phyloP scores from a whole-genome alignment of 2,113 vertebrate species.

The Channa argus region DNA sequence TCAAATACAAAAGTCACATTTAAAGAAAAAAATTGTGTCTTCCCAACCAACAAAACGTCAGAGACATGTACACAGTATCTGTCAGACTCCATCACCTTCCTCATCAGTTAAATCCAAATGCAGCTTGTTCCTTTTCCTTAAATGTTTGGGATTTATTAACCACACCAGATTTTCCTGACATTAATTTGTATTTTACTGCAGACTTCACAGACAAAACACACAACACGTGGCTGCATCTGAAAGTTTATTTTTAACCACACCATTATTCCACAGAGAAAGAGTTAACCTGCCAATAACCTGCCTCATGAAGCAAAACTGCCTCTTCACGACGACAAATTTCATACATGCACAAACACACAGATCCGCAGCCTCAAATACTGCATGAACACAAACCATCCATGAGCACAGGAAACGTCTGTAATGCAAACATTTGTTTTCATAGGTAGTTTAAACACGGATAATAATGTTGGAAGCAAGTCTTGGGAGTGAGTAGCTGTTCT shows the following conservation, averaged over 20 bases:
- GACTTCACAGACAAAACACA: constrained; percentile 40
- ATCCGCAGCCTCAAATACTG: too few species aligned
- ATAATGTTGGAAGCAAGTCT: not conserved
- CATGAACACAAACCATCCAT: not conserved
- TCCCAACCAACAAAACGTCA: not conserved
- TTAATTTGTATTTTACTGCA: constrained; percentile 60
- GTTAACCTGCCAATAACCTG: constrained; percentile 18
- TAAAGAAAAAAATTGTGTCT: not conserved
- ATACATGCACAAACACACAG: not conserved
- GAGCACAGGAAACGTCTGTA: not conserved
- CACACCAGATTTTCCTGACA: constrained; percentile 31
- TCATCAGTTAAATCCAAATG: constrained; percentile 7
- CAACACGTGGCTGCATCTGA: constrained; percentile 40
- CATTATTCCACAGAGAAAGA: constrained; percentile 1
- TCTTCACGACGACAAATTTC: constrained; percentile 5
- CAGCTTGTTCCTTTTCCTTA: constrained; percentile 5
- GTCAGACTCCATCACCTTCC: constrained; percentile 24
- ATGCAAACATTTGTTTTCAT: constrained; percentile 12
- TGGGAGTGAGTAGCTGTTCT: not conserved
- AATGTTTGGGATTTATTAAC: constrained; percentile 29
- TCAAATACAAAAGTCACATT: too few species aligned
- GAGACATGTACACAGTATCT: not conserved
- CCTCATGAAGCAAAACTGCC: not conserved
- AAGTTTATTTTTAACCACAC: constrained; percentile 19
- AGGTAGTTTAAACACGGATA: constrained; percentile 9